phyloP scores from a whole-genome alignment of 2,888 invertebrate species.

The Oscheius onirici region DNA sequence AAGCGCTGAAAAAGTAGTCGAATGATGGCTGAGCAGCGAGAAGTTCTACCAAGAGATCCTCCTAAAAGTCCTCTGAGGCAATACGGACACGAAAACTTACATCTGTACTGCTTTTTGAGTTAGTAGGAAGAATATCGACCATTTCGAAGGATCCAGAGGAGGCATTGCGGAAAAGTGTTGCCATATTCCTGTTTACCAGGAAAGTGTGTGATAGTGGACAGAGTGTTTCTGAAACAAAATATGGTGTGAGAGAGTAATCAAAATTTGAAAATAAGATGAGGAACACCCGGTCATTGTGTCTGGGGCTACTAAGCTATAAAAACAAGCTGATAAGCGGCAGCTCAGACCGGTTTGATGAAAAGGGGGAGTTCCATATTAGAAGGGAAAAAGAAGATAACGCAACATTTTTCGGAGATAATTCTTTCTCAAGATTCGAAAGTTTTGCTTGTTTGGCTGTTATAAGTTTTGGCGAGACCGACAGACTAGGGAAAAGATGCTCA shows the following conservation, averaged over 20 bases:
- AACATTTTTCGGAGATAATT: too few relatives aligned
- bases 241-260: neutral
- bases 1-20: neutral
- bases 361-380: too few relatives aligned
- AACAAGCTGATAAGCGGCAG: slow-evolving; percentile 5
- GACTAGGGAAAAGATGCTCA: too few relatives aligned
- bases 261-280: neutral
- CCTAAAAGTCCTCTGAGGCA: neutral
- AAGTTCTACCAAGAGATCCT: neutral
- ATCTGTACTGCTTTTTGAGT: neutral
- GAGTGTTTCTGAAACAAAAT: too few relatives aligned
- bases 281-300: neutral
- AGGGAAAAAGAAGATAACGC: too few relatives aligned
- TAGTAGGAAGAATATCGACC: neutral
- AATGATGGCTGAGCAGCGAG: neutral
- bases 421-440: too few relatives aligned
- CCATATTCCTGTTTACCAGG: slow-evolving; percentile 9
- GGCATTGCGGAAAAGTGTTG: neutral
- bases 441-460: too few relatives aligned
- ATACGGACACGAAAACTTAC: neutral
- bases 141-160: neutral
- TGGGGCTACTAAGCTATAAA: neutral
- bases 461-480: too few relatives aligned
- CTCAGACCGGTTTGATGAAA: neutral
- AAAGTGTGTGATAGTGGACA: neutral